Evolutionary conservation across 2,113 vertebrate species (phyloP).

Genomic region (Nibea coibor): DNA sequence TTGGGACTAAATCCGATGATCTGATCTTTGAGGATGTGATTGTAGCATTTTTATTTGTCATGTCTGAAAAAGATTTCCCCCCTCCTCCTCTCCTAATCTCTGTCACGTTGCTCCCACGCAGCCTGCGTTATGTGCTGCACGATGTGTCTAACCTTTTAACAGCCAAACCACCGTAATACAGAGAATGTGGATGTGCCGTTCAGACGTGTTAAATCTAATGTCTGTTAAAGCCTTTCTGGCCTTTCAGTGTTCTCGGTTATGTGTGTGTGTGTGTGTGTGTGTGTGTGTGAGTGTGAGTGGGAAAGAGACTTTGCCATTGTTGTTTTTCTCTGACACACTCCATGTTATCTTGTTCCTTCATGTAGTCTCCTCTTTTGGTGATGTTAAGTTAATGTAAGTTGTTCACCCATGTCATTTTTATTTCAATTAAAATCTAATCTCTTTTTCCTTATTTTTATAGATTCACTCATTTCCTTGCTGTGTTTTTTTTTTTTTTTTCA

Average conservation of each 20-base stretch:
- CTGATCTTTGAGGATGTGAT: not conserved
- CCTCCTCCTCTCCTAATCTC: not conserved
- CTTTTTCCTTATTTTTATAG: constrained; percentile 37
- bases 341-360: constrained; percentile 47
- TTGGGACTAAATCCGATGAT: not conserved
- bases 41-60: not conserved
- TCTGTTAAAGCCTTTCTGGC: constrained; percentile 21
- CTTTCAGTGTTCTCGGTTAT: constrained; percentile 42
- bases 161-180: constrained; percentile 10
- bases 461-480: constrained; percentile 8
- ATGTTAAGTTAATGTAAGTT: constrained; percentile 79
- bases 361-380: constrained; percentile 41
- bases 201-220: constrained; percentile 4
- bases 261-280: constrained; percentile 14
- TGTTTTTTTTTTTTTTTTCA: constrained; percentile 40
- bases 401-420: constrained; percentile 43
- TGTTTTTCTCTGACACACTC: constrained; percentile 52
- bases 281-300: constrained; percentile 13
- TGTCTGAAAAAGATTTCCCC: not conserved
- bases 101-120: not conserved
- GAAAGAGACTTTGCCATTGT: constrained; percentile 10
- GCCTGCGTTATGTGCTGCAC: constrained; percentile 3
- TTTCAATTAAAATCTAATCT: constrained; percentile 73
- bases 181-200: constrained; percentile 23
- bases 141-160: constrained; percentile 41